Evolutionary conservation across 1,140 invertebrate species (phyloP).

Genomic region (Trichonephila clavipes): DNA sequence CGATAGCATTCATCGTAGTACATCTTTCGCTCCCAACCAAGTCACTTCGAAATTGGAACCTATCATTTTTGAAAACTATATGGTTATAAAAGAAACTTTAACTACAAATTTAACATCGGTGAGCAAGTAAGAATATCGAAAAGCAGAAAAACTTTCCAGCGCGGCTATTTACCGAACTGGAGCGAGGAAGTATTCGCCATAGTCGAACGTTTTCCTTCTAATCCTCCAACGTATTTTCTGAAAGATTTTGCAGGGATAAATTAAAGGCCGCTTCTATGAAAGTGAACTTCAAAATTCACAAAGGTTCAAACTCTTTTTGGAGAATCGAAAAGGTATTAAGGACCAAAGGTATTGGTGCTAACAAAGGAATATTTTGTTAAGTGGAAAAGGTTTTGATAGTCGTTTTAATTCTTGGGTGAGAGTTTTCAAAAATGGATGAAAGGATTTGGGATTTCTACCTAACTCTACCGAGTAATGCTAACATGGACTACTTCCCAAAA

Average conservation of each 20-base stretch:
- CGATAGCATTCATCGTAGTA: too few species aligned
- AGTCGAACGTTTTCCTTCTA: not conserved
- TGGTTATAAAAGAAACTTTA: too few species aligned
- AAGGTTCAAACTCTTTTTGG: too few species aligned
- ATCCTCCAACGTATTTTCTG: conserved; percentile 59
- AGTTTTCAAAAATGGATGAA: conserved; percentile 42
- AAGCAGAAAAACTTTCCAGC: too few species aligned
- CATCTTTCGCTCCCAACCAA: too few species aligned
- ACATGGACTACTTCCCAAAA: conserved; percentile 44
- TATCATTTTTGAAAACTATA: too few species aligned
- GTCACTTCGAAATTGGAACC: too few species aligned
- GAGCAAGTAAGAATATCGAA: too few species aligned
- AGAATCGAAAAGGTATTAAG: too few species aligned
- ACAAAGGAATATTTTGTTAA: conserved; percentile 49
- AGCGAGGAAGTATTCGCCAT: not conserved
- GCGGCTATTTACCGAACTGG: conserved; percentile 25
- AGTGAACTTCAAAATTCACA: conserved; percentile 26
- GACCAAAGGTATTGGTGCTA: conserved; percentile 5
- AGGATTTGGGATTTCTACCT: conserved; percentile 32
- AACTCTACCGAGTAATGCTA: conserved; percentile 48
- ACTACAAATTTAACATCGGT: not conserved
- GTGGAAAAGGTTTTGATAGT: conserved; percentile 53
- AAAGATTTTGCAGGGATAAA: conserved; percentile 27
- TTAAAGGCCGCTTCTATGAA: conserved; percentile 65
- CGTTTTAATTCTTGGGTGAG: conserved; percentile 60